Evolutionary conservation across 2,888 invertebrate species (phyloP), one percentile per base, ranked within the genome.

Genomic region (Thyatira batis): DNA sequence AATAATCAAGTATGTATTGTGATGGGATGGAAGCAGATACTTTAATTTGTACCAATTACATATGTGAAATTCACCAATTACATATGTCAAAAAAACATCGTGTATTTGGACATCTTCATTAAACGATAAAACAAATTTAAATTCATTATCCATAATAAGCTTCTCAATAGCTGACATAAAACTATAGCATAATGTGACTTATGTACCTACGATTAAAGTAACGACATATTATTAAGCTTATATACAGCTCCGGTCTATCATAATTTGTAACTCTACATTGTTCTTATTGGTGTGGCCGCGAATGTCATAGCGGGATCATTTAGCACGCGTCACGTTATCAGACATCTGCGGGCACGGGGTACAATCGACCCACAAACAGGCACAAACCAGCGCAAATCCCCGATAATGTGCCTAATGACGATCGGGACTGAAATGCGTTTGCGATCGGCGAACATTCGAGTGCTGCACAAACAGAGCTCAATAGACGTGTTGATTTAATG

Each of bases 291-390:
- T 76, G 77, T 77, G 78, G 65, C 61, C 69, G 73, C 71, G 78
- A 82, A 82, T 82, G 74, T 69, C 55, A 63, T 65, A 71, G 65
- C 65, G 73, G 77, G 82, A 80, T 84, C 81, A 81, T 81, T 80
- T 77, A 76, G 69, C 78, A 76, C 78, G 80, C 73, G 77, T 67
- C 73, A 63, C 65, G 66, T 76, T 80, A 80, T 82, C 79, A 71
- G 59, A 61, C 61, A 76, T 79, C 78, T 78, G 77, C 71, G 76
- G 70, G 70, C 58, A 57, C 55, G 54, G 53, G 57, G 50, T 43
- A 52, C 62, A 61, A 67, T 71, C 72, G 64, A 62, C 53, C 57
- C 64, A 56, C 67, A 65, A 63, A 63, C 65, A 64, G 60, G 65
- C 59, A 52, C 63, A 58, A 65, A 61, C 67, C 58, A 55, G 58